Conservation (phyloP, 2,113 vertebrate species). For the Myiozetetes cayanensis region DNA sequence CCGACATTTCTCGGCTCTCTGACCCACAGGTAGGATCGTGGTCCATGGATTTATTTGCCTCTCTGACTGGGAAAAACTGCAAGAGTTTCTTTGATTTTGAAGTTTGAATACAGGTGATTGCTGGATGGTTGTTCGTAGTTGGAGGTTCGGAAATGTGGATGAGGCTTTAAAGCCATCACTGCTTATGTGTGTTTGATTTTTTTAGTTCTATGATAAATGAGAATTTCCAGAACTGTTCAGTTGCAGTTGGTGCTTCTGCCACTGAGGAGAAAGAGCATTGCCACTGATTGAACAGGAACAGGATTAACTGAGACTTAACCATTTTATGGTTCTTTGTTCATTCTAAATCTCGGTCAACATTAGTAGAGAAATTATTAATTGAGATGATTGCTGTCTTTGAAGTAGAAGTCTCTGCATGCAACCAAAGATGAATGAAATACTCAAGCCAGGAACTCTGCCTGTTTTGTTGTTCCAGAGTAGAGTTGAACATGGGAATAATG, state of each 20-base stretch:
- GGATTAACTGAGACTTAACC: background rate
- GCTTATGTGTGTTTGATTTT: fast-evolving
- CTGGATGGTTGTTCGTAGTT: background rate
- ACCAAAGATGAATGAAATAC: background rate
- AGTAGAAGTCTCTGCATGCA: background rate
- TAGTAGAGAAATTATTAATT: background rate
- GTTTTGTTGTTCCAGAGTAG: background rate
- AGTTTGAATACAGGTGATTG: no score
- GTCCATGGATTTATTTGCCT: fast-evolving
- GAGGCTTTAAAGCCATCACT: background rate
- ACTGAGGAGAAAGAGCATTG: background rate
- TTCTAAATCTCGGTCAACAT: background rate
- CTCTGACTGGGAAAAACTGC: background rate
- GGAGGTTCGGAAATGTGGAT: background rate
- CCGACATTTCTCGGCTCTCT: constrained; percentile 92
- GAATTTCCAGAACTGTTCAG: background rate
- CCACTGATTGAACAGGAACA: fast-evolving
- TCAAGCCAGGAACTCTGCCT: background rate
- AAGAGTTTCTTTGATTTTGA: background rate
- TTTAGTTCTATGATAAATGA: background rate
- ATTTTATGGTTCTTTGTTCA: background rate
- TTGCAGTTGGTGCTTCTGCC: background rate
- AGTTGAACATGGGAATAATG: background rate
- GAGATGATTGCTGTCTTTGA: background rate
- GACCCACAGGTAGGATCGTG: constrained; percentile 90